phyloP scores from a whole-genome alignment of 2,888 invertebrate species.

The Eristalinus sepulchralis region DNA sequence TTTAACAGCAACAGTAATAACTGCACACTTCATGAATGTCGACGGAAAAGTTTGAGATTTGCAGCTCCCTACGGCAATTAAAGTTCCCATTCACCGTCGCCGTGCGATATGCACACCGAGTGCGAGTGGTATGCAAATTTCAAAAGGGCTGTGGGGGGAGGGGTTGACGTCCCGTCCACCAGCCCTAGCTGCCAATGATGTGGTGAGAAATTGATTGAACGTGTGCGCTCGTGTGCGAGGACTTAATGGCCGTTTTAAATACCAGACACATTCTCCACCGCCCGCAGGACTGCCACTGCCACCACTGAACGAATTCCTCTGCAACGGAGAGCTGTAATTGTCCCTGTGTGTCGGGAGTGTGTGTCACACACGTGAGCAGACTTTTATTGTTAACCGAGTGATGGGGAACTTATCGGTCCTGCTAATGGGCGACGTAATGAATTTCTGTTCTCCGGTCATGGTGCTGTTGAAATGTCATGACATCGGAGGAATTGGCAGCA shows the following conservation, averaged over 20 bases:
- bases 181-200: background rate
- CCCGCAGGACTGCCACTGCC: constrained; percentile 12
- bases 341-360: background rate
- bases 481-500: background rate
- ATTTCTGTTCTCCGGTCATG: background rate
- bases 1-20: background rate
- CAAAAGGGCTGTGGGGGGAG: background rate
- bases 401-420: background rate
- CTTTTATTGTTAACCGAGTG: background rate
- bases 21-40: background rate
- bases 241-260: constrained; percentile 52
- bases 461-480: background rate
- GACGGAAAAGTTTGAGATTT: background rate
- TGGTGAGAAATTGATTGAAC: constrained; percentile 3
- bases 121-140: background rate
- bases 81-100: background rate
- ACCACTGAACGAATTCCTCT: constrained; percentile 16
- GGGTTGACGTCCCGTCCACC: too few relatives aligned
- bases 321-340: constrained; percentile 7
- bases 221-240: constrained; percentile 42
- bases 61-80: background rate
- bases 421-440: background rate
- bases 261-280: constrained; percentile 44
- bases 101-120: background rate
- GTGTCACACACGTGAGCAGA: constrained; percentile 7